Conservation (phyloP, 1,140 invertebrate species). For the Nixonia krombeini region DNA sequence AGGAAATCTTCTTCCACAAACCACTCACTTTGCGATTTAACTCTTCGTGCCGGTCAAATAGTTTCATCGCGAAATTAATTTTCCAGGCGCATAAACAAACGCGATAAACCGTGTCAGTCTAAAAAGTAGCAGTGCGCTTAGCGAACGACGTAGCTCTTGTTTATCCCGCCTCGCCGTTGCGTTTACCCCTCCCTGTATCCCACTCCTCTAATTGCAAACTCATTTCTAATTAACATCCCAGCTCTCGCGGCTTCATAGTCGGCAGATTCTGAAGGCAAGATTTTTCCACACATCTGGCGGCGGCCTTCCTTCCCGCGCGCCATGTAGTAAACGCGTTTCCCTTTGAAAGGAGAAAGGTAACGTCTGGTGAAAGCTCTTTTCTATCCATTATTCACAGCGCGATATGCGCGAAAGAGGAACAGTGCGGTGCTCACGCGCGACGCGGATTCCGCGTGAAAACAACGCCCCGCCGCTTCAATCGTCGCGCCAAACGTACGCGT, state of each 20-base stretch:
- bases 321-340: conserved; percentile 16
- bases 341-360: conserved; percentile 25
- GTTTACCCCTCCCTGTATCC: background rate
- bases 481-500: conserved; percentile 23
- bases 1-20: too few relatives aligned
- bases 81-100: background rate
- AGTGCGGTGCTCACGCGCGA: conserved; percentile 9
- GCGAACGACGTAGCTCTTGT: background rate
- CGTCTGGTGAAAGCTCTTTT: conserved; percentile 24
- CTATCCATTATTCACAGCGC: conserved; percentile 39
- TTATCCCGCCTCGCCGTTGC: background rate
- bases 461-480: conserved; percentile 16
- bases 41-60: too few relatives aligned
- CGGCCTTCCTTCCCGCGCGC: conserved; percentile 19
- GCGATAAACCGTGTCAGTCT: background rate
- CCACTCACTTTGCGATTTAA: too few relatives aligned
- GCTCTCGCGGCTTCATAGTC: conserved; percentile 24
- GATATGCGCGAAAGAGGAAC: conserved; percentile 30
- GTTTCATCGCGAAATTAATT: conserved; percentile 2
- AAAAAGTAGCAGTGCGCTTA: background rate
- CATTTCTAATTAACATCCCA: conserved; percentile 32
- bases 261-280: conserved; percentile 21
- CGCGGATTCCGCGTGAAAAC: conserved; percentile 15
- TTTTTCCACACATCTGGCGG: conserved; percentile 15
- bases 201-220: background rate